Evolutionary conservation across 2,888 invertebrate genomes (phyloP).

Genomic region (Sicus ferrugineus): DNA sequence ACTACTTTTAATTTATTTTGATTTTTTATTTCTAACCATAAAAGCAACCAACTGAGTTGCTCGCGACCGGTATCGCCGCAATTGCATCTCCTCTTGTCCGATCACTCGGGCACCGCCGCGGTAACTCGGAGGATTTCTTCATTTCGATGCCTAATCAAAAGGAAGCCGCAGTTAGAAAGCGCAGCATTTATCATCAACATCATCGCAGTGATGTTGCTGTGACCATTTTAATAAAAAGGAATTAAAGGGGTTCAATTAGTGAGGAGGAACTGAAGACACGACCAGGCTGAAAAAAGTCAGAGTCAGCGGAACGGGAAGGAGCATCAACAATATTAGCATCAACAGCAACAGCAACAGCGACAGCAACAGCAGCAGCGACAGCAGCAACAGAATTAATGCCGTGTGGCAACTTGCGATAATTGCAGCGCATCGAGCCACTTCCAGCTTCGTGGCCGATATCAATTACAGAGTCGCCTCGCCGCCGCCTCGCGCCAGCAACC

Average conservation of each 20-base stretch:
- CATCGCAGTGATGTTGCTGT: conserved; percentile 8
- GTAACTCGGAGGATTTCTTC: background rate
- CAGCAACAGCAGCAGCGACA: background rate
- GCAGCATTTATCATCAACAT: conserved; percentile 11
- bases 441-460: conserved; percentile 26
- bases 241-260: background rate
- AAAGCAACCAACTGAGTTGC: background rate
- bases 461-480: conserved; percentile 22
- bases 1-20: background rate
- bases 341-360: background rate
- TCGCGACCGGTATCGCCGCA: background rate
- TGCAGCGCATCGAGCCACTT: conserved; percentile 8
- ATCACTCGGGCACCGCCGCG: background rate
- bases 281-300: background rate
- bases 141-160: conserved; percentile 20
- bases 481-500: conserved; percentile 15
- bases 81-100: background rate
- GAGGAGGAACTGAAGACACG: background rate
- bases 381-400: background rate
- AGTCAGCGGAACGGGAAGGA: background rate
- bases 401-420: conserved; percentile 16
- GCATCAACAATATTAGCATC: background rate
- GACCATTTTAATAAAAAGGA: conserved; percentile 1
- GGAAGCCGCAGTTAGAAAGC: conserved; percentile 10
- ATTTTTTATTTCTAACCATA: background rate